Conservation (phyloP, 2,113 vertebrate genomes). For the Otocyon megalotis region DNA sequence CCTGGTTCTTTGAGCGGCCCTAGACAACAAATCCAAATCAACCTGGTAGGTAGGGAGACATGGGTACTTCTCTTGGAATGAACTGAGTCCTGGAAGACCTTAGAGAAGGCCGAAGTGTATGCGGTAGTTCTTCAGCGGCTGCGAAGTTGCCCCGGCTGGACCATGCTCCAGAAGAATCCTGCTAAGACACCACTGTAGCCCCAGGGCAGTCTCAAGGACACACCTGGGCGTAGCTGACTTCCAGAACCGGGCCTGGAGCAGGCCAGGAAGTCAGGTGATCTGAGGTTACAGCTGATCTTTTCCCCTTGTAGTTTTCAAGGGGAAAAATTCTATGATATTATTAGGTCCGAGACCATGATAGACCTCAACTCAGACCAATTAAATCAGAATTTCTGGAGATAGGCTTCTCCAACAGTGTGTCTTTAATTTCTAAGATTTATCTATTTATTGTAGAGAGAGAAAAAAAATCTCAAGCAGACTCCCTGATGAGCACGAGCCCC, state of each 20-base stretch:
- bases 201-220: not conserved
- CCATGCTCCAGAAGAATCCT: not conserved
- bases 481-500: not conserved
- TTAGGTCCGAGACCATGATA: not conserved
- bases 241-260: not conserved
- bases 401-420: not conserved
- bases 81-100: not conserved
- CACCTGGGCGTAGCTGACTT: not conserved
- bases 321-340: not conserved
- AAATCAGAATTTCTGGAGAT: not conserved
- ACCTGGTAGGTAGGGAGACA: not conserved
- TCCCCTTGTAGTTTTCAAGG: not conserved
- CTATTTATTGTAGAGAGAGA: not conserved
- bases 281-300: not conserved
- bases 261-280: not conserved
- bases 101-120: not conserved
- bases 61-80: not conserved
- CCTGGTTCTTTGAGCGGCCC: not conserved
- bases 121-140: not conserved
- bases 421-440: not conserved
- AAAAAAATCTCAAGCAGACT: not conserved
- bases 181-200: not conserved
- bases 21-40: not conserved
- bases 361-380: not conserved
- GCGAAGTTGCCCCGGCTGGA: not conserved